Evolutionary conservation across 2,888 invertebrate genomes (phyloP), one percentile per base, ranked within the genome.

Genomic region (Tribolium freemani): DNA sequence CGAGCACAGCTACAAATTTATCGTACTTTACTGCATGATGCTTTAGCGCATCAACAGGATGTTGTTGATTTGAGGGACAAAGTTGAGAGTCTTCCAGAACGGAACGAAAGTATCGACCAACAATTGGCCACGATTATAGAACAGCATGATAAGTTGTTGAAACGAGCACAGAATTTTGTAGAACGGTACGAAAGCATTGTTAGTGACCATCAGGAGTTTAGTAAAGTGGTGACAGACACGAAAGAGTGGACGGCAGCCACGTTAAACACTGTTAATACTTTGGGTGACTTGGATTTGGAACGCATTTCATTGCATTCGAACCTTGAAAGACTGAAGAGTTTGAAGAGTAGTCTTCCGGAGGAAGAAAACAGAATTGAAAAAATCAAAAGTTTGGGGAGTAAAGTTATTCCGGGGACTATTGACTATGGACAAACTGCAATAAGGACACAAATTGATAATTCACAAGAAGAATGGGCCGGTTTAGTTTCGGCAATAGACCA

Each of bases 381-480:
- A 83, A 94, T 97, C 64, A 90, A 94, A 66, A 88, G 89, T 5
- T 85, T 97, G n/a, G 96, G 96, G 0, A 95, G 96, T 84, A 95
- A 95, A 84, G 97, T 98, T 0, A 91, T 96, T 46, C 94, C 96
- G 1, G 95, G 95, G 20, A 96, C 96, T 0, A 88, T 94, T 38
- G 94, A 93, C 81, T 90, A 90, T 51, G 96, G 96, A 0, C 95
- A 96, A 87, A 89, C 92, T 0, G 94, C 94, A 79, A 93, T 97
- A n/a, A 90, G 94, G 73, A 92, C 94, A 8, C 96, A 96, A 87
- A 93, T 96, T 48, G 96, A 96, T 82, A 91, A 92, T 6, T 94
- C 96, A 0, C 95, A 96, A 81, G 95, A 96, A 83, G 96, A 96
- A 87, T 96, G 96, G 96, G 94, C 96, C 84, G 92, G 93, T 9